Evolutionary conservation across 2,113 vertebrate genomes (phyloP), one percentile per base, ranked within the genome.

Genomic region (Scomber japonicus): DNA sequence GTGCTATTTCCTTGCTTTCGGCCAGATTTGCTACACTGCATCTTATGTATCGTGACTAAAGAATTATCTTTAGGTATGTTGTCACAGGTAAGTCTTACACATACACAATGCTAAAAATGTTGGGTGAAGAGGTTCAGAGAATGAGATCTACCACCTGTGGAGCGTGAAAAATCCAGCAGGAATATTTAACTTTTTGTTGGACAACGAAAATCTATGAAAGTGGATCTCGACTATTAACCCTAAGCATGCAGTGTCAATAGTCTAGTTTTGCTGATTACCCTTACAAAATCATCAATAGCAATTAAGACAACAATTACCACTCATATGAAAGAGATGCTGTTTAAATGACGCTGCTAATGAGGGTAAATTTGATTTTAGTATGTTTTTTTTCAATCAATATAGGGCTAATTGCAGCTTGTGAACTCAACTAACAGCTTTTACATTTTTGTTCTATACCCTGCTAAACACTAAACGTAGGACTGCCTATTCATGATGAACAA

Each of bases 271-370:
- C 21, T 21, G 19, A 66, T 35, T 35, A 35, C 31, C 31, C 17
- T 66, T 49, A 60, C 24, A 11, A 48, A 59, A 21, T 15, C 19
- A 61, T 81, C 48, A 49, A 78, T 57, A 67, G 19, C 1, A 63
- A 68, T 71, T 30, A 63, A 53, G 12, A 27, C 14, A 63, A 53
- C 12, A 59, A 16, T 66, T 35, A 44, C 5, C 8, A 14, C 55
- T 53, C 11, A 40, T 15, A 71, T n/a, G 15, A 50, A 13, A 63
- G 45, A 35, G 9, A 50, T 1, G 8, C 14, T 30, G 16, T 67
- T 13, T n/a, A 27, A 76, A 57, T 45, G 7, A 71, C 12, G 40
- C 5, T 60, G 11, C 11, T 46, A 71, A 51, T 19, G 15, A 19
- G n/a, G 71, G 17, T 30, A 50, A 44, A 70, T 74, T 24, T 62